phyloP scores from a whole-genome alignment of 2,888 invertebrate species.

The Leucophenga montana region DNA sequence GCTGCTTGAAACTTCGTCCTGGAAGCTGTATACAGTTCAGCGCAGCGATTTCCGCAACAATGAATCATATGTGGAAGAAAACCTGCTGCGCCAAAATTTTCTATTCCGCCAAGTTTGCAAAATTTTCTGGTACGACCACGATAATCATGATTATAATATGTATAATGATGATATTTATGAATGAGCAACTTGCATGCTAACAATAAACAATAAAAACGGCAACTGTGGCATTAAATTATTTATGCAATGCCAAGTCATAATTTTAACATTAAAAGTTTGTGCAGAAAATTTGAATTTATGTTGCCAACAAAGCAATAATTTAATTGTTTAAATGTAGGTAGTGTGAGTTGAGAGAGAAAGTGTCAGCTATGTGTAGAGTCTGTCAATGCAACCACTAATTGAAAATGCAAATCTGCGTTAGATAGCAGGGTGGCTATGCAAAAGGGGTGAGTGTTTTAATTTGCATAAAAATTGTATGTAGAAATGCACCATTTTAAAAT shows the following conservation, averaged over 20 bases:
- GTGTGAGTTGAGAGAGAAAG: too few relatives aligned
- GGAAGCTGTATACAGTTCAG: background rate
- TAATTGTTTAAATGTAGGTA: too few relatives aligned
- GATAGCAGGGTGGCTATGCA: background rate
- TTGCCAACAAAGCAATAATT: too few relatives aligned
- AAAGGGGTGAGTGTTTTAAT: constrained; percentile 5
- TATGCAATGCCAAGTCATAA: constrained; percentile 50
- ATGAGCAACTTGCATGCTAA: constrained; percentile 52
- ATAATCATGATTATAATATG: constrained; percentile 2
- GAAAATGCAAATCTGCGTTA: background rate
- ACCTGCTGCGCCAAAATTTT: constrained; percentile 22
- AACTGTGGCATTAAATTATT: constrained; percentile 49
- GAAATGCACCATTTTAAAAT: background rate
- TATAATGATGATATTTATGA: too few relatives aligned
- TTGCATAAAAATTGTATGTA: background rate
- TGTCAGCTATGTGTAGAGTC: too few relatives aligned
- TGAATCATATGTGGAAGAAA: constrained; percentile 25
- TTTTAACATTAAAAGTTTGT: too few relatives aligned
- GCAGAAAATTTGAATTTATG: too few relatives aligned
- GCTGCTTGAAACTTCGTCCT: constrained; percentile 10
- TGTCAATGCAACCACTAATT: background rate
- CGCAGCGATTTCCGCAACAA: constrained; percentile 32
- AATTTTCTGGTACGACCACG: constrained; percentile 29
- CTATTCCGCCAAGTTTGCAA: constrained; percentile 49
- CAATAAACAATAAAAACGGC: constrained; percentile 58